phyloP scores from a whole-genome alignment of 2,113 vertebrate genomes.

The Protobothrops flavoviridis region DNA sequence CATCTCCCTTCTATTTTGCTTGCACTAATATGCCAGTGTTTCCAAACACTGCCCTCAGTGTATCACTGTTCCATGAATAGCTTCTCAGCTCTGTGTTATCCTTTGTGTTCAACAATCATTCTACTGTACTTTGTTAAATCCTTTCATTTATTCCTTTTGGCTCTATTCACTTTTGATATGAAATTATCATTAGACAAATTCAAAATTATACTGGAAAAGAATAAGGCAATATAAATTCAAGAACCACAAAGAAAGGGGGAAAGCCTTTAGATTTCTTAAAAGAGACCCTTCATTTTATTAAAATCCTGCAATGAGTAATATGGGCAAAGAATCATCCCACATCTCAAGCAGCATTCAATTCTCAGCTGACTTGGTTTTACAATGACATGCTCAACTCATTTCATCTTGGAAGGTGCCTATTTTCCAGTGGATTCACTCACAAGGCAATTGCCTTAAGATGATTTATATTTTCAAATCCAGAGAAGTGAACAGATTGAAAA shows the following conservation, averaged over 20 bases:
- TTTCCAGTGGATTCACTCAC: slow-evolving; percentile 47
- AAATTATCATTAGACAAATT: slow-evolving; percentile 57
- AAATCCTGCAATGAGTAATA: not conserved
- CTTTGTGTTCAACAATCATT: slow-evolving; percentile 50
- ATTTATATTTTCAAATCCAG: slow-evolving; percentile 41
- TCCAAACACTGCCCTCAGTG: slow-evolving; percentile 59
- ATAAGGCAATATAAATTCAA: slow-evolving; percentile 42
- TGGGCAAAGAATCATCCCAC: not conserved
- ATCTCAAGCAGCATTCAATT: slow-evolving; percentile 24
- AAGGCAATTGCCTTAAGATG: slow-evolving; percentile 40
- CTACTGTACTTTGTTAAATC: slow-evolving; percentile 51
- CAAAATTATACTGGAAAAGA: slow-evolving; percentile 56
- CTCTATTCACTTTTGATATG: slow-evolving; percentile 53
- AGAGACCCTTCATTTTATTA: not conserved
- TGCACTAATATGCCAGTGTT: slow-evolving; percentile 31
- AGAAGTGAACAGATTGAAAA: slow-evolving; percentile 38
- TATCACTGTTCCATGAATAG: slow-evolving; percentile 49
- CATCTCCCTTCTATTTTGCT: slow-evolving; percentile 39
- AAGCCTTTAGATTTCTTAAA: slow-evolving; percentile 21
- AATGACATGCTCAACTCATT: slow-evolving; percentile 17
- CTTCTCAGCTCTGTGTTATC: slow-evolving; percentile 27
- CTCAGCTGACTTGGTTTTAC: slow-evolving; percentile 19
- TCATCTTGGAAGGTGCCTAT: slow-evolving; percentile 9
- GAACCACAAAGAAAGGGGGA: not conserved
- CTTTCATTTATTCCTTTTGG: slow-evolving; percentile 43